Evolutionary conservation across 2,113 vertebrate species (phyloP), one percentile per base, ranked within the genome.

Genomic region (Cinclus mexicanus): DNA sequence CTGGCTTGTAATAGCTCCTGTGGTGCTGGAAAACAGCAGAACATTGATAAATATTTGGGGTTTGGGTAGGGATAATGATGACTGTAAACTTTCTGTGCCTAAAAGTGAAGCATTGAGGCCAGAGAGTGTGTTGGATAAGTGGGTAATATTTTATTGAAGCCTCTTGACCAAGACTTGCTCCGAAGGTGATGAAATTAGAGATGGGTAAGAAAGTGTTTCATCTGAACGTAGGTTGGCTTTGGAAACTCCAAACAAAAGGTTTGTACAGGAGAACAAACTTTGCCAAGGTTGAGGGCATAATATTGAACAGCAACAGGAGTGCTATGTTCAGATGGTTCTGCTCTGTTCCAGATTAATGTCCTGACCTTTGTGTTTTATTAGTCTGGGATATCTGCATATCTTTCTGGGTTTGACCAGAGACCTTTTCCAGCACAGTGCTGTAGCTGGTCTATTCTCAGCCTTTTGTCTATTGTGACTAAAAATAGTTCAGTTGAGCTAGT

Each of bases 401-500:
- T 83, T 74, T 74, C 68, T 81, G 28, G 55, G 50, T 78, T 92
- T 83, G 72, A 74, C 75, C 94, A 67, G 68, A 86, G 76, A 86
- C 60, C 60, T 89, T 74, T 86, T 39, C 39, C 35, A 93, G 33
- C 35, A 33, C 69, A 17, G 64, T 70, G 63, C 63, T 83, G 52
- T 67, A 83, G 39, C 5, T 92, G 83, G n/a, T 81, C 79, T 93
- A 41, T 93, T 96, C 56, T 93, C 64, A 77, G 64, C 81, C 68
- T 95, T 96, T 81, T 86, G 65, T 93, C 71, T 93, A 1, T 60
- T 85, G 74, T 42, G 41, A 35, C 81, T 89, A 94, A 96, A 95
- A 95, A 95, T 94, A 94, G 82, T 64, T 79, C 37, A 52, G 41
- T 97, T 74, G 80, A 95, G 44, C 71, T 68, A 44, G 60, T 95